phyloP scores from a whole-genome alignment of 2,113 vertebrate species.

The Perognathus longimembris region DNA sequence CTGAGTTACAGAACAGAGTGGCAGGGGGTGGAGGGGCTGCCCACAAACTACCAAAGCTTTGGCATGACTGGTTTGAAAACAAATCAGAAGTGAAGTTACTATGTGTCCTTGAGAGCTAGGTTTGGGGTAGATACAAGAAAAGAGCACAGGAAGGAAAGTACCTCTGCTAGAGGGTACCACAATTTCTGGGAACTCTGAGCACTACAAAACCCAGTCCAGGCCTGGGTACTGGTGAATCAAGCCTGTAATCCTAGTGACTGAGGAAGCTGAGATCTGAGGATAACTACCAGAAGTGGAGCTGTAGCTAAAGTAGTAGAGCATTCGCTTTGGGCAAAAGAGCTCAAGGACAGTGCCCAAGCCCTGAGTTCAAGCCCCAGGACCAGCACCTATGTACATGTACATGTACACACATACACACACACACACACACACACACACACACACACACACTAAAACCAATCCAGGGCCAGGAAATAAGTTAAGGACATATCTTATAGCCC shows the following conservation, averaged over 20 bases:
- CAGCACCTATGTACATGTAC: too few relatives aligned
- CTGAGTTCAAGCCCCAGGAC: too few relatives aligned
- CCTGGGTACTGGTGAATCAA: neutral
- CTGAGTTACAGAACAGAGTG: neutral
- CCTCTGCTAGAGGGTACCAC: neutral
- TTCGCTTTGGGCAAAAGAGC: too few relatives aligned
- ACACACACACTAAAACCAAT: too few relatives aligned
- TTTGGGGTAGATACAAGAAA: neutral
- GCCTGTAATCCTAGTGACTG: too few relatives aligned
- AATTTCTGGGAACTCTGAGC: neutral
- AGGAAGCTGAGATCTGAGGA: too few relatives aligned
- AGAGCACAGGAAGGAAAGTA: too few relatives aligned
- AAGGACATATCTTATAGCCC: neutral
- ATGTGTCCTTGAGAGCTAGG: conserved; percentile 37
- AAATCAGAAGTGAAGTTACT: neutral
- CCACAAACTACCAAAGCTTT: neutral
- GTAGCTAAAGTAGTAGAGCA: too few relatives aligned
- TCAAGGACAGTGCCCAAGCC: too few relatives aligned
- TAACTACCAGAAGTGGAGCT: too few relatives aligned
- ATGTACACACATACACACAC: too few relatives aligned
- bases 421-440: too few relatives aligned
- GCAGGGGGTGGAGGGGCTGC: neutral
- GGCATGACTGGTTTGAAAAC: neutral
- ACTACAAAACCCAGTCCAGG: conserved; percentile 35
- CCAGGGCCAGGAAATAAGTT: neutral